These are phyloP conservation scores for Oncorhynchus tshawytscha DNA, from an alignment of 2,113 vertebrate genomes.

Conservation along the genomic window DNA sequence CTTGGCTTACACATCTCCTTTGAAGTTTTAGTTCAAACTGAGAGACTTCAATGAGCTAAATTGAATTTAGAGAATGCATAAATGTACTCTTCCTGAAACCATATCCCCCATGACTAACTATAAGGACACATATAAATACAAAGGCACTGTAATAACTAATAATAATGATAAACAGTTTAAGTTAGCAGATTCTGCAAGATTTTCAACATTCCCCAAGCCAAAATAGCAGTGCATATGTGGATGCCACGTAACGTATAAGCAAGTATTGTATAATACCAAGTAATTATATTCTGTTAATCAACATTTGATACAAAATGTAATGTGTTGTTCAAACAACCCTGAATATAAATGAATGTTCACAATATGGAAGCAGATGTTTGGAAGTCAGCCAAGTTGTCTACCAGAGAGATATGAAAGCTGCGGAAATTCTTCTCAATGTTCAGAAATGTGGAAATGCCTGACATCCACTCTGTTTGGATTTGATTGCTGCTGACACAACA, in stretches of 20 bases:
- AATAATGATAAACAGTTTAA: background rate
- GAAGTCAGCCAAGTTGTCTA: background rate
- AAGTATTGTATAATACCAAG: too few species aligned
- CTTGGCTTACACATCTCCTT: background rate
- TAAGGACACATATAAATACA: background rate
- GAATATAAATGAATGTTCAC: background rate
- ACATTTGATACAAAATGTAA: background rate
- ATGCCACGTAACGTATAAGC: too few species aligned
- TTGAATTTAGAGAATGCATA: background rate
- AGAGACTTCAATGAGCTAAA: background rate
- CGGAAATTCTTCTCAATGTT: background rate
- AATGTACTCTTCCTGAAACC: background rate
- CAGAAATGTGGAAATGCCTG: slow-evolving; percentile 1
- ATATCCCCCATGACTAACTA: background rate
- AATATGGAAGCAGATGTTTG: background rate
- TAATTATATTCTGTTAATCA: too few species aligned
- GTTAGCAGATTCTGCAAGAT: background rate
- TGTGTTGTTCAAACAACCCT: background rate
- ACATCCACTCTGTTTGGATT: background rate
- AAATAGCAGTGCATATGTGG: too few species aligned
- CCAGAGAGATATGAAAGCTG: background rate
- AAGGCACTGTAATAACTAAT: background rate
- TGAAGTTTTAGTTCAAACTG: slow-evolving; percentile 1
- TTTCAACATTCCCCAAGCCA: background rate
- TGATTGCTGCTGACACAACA: background rate